These are phyloP conservation scores for Macrotis lagotis DNA, from an alignment of 2,113 vertebrate species.

Conservation along the genomic window DNA sequence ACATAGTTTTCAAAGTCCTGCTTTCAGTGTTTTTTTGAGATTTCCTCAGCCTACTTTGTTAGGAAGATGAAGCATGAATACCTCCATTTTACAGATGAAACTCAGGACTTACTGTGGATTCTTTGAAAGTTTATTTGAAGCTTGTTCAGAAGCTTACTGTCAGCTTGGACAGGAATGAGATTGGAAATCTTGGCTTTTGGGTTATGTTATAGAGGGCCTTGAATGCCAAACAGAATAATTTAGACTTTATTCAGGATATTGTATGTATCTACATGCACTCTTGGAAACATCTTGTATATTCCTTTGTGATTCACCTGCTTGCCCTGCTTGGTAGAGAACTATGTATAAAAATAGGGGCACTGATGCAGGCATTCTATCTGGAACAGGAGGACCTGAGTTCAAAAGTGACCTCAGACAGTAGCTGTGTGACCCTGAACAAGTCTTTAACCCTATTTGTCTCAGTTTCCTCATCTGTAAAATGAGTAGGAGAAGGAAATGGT, in stretches of 20 bases:
- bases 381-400: background rate
- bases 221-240: too few relatives aligned
- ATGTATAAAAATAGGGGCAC: too few relatives aligned
- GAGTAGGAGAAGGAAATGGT: background rate
- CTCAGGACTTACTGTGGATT: background rate
- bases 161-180: too few relatives aligned
- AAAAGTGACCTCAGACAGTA: background rate
- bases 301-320: too few relatives aligned
- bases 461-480: background rate
- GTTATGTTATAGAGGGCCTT: too few relatives aligned
- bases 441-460: background rate
- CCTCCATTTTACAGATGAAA: background rate
- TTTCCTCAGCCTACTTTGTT: background rate
- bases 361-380: background rate
- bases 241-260: too few relatives aligned
- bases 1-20: background rate
- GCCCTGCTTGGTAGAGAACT: too few relatives aligned
- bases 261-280: too few relatives aligned
- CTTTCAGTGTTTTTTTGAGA: background rate
- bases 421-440: background rate
- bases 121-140: background rate
- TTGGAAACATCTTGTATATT: too few relatives aligned
- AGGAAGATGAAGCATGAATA: background rate
- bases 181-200: too few relatives aligned
- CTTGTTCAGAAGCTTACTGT: background rate